Conservation (phyloP, 2,888 invertebrate species). For the Torymus auratus region DNA sequence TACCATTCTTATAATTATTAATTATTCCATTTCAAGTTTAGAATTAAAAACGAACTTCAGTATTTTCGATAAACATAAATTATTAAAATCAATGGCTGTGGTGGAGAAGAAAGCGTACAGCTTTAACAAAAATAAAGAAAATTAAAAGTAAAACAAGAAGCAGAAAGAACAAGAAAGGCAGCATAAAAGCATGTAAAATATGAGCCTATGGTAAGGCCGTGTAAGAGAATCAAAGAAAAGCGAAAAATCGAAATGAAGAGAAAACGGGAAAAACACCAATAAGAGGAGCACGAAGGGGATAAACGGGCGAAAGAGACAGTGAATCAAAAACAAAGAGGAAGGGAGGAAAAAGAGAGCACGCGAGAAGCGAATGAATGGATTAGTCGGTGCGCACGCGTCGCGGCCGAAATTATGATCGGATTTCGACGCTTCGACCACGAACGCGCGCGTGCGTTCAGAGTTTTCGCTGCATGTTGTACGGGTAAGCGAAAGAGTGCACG, state of each 20-base stretch:
- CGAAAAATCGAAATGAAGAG: constrained; percentile 2
- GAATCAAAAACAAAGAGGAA: constrained; percentile 46
- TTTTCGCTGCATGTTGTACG: constrained; percentile 5
- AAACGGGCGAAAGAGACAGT: constrained; percentile 23
- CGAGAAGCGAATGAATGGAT: constrained; percentile 72
- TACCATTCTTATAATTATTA: too few relatives aligned
- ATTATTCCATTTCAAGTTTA: too few relatives aligned
- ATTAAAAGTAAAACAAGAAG: constrained; percentile 1
- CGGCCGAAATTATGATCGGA: constrained; percentile 75
- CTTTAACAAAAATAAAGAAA: constrained; percentile 9
- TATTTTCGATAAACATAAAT: too few relatives aligned
- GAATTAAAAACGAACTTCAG: too few relatives aligned
- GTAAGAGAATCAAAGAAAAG: not conserved
- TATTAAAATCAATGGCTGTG: too few relatives aligned
- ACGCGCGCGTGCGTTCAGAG: constrained; percentile 38
- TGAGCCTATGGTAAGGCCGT: not conserved
- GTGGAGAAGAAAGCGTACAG: not conserved
- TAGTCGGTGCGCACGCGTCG: constrained; percentile 70
- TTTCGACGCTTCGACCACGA: constrained; percentile 66
- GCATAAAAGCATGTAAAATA: constrained; percentile 32
- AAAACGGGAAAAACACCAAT: constrained; percentile 20
- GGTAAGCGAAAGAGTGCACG: constrained; percentile 37
- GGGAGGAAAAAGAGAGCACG: constrained; percentile 19
- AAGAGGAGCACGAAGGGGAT: not conserved
- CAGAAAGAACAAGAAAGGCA: constrained; percentile 1